These are phyloP conservation scores for Bubo bubo DNA, from an alignment of 2,113 vertebrate genomes.

Conservation along the genomic window DNA sequence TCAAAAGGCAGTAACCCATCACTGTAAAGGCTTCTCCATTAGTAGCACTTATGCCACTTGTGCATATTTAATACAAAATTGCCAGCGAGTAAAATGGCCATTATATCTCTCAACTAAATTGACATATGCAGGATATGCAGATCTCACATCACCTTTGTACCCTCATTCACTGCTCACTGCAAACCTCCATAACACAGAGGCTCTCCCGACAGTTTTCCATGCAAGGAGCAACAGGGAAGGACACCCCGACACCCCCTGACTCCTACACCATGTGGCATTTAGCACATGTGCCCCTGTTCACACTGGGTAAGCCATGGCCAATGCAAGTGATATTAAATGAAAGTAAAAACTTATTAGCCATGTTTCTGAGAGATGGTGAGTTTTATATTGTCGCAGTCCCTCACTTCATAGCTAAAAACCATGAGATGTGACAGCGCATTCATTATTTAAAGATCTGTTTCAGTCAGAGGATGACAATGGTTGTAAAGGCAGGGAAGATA, in stretches of 20 bases:
- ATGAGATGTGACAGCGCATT: accelerated
- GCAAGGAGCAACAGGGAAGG: background rate
- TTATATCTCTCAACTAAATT: constrained; percentile 68
- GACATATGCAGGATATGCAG: constrained; percentile 24
- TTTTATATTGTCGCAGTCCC: background rate
- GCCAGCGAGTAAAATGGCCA: constrained; percentile 53
- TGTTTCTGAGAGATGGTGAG: background rate
- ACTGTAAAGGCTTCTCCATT: constrained; percentile 47
- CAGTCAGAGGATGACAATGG: background rate
- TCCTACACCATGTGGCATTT: background rate
- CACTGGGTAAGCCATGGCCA: background rate
- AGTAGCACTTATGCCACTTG: constrained; percentile 48
- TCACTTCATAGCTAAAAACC: background rate
- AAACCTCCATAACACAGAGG: constrained; percentile 23
- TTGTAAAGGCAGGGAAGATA: background rate
- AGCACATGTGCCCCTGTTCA: background rate
- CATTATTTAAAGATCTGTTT: background rate
- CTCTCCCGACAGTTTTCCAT: background rate
- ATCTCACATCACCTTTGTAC: constrained; percentile 18
- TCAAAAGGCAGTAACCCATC: constrained; percentile 46
- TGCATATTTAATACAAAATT: constrained; percentile 69
- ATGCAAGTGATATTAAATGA: background rate
- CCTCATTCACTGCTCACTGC: constrained; percentile 18
- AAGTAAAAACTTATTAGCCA: background rate
- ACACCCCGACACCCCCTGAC: background rate